Conservation (phyloP, 2,888 invertebrate genomes). For the Gastrophysa polygoni region DNA sequence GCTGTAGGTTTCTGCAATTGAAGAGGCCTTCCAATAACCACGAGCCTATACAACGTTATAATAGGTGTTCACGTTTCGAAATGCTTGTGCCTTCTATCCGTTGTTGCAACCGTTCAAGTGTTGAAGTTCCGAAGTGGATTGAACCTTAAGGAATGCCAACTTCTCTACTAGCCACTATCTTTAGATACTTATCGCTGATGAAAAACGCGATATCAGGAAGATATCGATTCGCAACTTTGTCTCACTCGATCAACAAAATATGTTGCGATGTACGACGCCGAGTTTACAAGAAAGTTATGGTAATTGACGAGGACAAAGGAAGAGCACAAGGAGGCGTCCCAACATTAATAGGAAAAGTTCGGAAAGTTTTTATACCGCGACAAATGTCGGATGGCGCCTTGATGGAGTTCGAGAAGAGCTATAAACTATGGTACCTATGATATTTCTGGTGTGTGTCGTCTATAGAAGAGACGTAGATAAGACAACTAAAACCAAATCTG, state of each 20-base stretch:
- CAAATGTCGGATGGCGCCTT: not conserved
- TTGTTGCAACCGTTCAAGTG: too few species aligned
- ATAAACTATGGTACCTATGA: not conserved
- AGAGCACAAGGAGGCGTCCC: not conserved
- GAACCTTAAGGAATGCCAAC: too few species aligned
- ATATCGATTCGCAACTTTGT: not conserved
- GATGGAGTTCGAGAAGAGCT: not conserved
- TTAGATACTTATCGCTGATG: too few species aligned
- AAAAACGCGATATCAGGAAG: not conserved
- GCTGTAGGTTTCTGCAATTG: too few species aligned
- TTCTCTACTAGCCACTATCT: too few species aligned
- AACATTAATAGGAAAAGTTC: not conserved
- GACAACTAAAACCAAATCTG: not conserved
- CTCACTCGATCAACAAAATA: not conserved
- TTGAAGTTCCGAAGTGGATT: too few species aligned
- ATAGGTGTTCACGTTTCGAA: too few species aligned
- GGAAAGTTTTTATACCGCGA: not conserved
- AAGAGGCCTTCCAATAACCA: too few species aligned
- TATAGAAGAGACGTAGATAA: not conserved
- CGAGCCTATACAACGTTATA: too few species aligned
- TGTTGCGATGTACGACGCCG: not conserved
- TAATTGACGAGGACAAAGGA: not conserved
- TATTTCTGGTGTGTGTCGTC: not conserved
- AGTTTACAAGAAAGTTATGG: slow-evolving; percentile 1
- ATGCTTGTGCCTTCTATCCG: too few species aligned